Percentiles rank a stretch among this genome's conserved stretches.
Evolutionary conservation across 2,888 invertebrate species (phyloP).

Genomic region (Caenorhabditis drosophilae): DNA sequence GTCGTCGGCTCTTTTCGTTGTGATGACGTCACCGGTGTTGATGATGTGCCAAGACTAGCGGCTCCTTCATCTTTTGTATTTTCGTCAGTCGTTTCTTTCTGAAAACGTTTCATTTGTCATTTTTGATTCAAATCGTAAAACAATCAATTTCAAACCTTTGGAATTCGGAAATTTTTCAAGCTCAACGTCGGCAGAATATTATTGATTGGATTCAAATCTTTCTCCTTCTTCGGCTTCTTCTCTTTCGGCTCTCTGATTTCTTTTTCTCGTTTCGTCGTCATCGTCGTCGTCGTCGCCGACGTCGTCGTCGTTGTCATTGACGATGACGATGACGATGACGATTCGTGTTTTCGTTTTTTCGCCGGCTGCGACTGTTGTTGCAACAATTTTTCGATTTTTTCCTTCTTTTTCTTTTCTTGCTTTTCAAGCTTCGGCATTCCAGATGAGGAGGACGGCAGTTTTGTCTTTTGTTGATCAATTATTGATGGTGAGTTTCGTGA

Average conservation of each 20-base stretch:
- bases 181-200: constrained; percentile 23
- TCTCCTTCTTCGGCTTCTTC: constrained; percentile 26
- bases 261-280: constrained; percentile 18
- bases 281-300: too few relatives aligned
- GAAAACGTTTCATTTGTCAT: not conserved
- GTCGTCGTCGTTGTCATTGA: too few relatives aligned
- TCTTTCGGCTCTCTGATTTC: constrained; percentile 21
- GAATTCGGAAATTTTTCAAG: constrained; percentile 41
- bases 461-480: constrained; percentile 10
- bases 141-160: constrained; percentile 11
- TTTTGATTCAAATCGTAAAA: not conserved
- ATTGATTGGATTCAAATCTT: too few relatives aligned
- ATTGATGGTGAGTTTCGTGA: constrained; percentile 13
- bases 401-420: constrained; percentile 8
- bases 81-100: constrained; percentile 23
- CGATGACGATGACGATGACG: constrained; percentile 7
- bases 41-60: not conserved
- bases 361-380: too few relatives aligned
- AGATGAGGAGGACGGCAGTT: not conserved
- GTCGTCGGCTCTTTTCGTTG: constrained; percentile 20
- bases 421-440: constrained; percentile 8
- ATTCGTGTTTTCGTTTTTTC: constrained; percentile 12
- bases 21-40: not conserved
- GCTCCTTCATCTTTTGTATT: constrained; percentile 4
- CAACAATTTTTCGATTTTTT: too few relatives aligned